phyloP scores from a whole-genome alignment of 2,888 invertebrate species.

The Apamea monoglypha region DNA sequence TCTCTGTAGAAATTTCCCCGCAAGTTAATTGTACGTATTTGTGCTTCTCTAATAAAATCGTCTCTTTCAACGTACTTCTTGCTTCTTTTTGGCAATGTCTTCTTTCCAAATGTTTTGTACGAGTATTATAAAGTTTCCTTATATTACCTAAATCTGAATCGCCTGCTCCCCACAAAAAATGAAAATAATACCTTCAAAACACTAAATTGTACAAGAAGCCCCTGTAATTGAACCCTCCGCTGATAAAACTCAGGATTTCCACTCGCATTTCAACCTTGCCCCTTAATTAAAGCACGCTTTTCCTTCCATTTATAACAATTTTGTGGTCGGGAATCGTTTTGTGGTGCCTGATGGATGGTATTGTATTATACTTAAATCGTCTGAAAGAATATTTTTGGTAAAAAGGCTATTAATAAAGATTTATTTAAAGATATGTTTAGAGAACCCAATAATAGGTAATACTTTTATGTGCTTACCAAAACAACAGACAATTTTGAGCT shows the following conservation, averaged over 20 bases:
- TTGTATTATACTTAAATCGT: constrained; percentile 18
- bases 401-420: not conserved
- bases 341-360: constrained; percentile 59
- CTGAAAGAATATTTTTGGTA: not conserved
- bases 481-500: not conserved
- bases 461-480: not conserved
- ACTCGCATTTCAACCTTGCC: constrained; percentile 48
- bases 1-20: too few relatives aligned
- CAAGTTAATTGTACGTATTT: too few relatives aligned
- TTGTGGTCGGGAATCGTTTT: constrained; percentile 61
- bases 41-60: too few relatives aligned
- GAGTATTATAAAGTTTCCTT: too few relatives aligned
- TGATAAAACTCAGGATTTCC: constrained; percentile 32
- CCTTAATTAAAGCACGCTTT: constrained; percentile 64
- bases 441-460: not conserved
- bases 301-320: constrained; percentile 74
- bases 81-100: too few relatives aligned
- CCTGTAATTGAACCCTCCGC: constrained; percentile 24
- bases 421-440: not conserved
- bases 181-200: constrained; percentile 9
- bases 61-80: too few relatives aligned
- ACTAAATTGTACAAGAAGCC: constrained; percentile 32
- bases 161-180: not conserved
- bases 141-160: not conserved
- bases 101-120: too few relatives aligned